Conservation (phyloP, 1,140 invertebrate genomes). For the Drosophila kepulauana region DNA sequence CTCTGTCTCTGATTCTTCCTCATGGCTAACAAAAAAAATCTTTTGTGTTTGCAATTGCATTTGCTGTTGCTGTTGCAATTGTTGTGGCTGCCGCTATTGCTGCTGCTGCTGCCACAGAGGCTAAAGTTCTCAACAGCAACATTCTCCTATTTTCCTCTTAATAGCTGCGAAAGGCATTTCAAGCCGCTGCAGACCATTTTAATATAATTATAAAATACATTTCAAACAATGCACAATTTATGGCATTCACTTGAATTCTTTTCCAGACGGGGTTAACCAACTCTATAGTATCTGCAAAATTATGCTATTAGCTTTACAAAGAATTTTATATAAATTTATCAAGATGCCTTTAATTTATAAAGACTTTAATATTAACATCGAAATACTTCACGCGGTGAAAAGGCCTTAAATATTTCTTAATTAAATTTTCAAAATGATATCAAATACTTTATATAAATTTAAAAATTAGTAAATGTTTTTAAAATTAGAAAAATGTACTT, state of each 20-base stretch:
- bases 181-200: conserved; percentile 39
- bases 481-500: too few species aligned
- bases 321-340: too few species aligned
- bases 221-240: conserved; percentile 43
- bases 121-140: conserved; percentile 69
- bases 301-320: background rate
- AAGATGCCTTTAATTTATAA: too few species aligned
- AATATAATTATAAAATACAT: conserved; percentile 58
- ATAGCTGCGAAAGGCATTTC: conserved; percentile 48
- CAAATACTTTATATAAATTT: too few species aligned
- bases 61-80: conserved; percentile 14
- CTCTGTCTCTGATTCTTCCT: background rate
- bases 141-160: conserved; percentile 62
- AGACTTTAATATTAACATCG: too few species aligned
- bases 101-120: conserved; percentile 8
- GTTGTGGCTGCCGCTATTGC: background rate
- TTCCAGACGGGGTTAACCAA: background rate
- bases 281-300: background rate
- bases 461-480: too few species aligned
- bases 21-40: conserved; percentile 27
- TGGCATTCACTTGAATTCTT: conserved; percentile 26
- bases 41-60: conserved; percentile 38
- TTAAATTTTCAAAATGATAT: too few species aligned
- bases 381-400: too few species aligned
- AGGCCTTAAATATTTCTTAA: too few species aligned